Conservation (phyloP, 2,113 vertebrate species). For the Menidia beryllina region DNA sequence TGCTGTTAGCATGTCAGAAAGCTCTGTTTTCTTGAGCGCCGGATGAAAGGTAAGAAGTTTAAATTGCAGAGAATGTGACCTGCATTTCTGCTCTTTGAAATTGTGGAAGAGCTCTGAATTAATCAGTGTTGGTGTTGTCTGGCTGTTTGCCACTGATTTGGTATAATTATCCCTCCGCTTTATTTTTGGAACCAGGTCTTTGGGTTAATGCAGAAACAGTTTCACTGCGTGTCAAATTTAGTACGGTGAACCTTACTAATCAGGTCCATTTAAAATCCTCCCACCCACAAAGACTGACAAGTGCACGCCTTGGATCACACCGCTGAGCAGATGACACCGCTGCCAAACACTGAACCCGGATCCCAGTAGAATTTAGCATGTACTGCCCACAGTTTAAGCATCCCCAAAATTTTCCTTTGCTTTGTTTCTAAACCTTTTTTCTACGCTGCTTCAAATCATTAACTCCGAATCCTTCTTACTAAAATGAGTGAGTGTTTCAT, state of each 20-base stretch:
- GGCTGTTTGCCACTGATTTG: slow-evolving; percentile 19
- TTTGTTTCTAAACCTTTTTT: background rate
- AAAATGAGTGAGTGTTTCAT: no score
- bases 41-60: slow-evolving; percentile 5
- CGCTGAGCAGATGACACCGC: background rate
- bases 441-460: background rate
- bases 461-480: background rate
- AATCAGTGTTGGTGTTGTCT: background rate
- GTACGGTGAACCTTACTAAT: slow-evolving; percentile 20
- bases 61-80: background rate
- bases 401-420: background rate
- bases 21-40: background rate
- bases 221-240: slow-evolving; percentile 1
- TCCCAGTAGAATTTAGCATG: slow-evolving; percentile 4
- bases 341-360: slow-evolving; percentile 22
- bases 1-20: background rate
- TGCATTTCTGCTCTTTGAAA: slow-evolving; percentile 5
- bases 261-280: slow-evolving; percentile 19
- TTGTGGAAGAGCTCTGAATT: background rate
- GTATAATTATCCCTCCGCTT: slow-evolving; percentile 29
- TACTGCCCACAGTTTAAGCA: slow-evolving; percentile 1
- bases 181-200: background rate
- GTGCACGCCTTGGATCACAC: background rate
- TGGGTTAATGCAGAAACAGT: background rate
- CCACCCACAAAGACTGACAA: slow-evolving; percentile 11